Evolutionary conservation across 2,888 invertebrate species (phyloP).

Genomic region (Himalopsyche anomala): DNA sequence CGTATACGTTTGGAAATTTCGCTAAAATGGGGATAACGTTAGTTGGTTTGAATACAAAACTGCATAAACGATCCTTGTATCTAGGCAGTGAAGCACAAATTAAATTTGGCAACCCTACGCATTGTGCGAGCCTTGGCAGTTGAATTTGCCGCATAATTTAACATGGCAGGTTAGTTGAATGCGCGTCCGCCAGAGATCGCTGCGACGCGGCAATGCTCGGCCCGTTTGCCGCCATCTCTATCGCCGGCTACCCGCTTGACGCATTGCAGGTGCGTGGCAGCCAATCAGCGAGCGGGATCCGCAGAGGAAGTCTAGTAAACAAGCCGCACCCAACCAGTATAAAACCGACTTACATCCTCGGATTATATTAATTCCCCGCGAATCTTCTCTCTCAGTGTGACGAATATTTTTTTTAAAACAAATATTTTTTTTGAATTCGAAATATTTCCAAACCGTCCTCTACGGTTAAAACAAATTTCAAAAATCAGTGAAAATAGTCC

Average conservation of each 20-base stretch:
- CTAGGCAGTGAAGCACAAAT: slow-evolving; percentile 1
- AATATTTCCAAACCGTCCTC: not conserved
- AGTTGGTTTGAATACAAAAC: not conserved
- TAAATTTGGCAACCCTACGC: slow-evolving; percentile 29
- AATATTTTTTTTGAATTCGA: slow-evolving; percentile 48
- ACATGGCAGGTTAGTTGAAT: slow-evolving; percentile 48
- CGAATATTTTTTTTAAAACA: slow-evolving; percentile 44
- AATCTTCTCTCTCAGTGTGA: slow-evolving; percentile 71
- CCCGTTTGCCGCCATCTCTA: slow-evolving; percentile 68
- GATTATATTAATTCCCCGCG: slow-evolving; percentile 78
- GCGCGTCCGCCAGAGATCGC: slow-evolving; percentile 69
- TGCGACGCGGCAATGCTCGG: slow-evolving; percentile 67
- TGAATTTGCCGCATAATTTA: slow-evolving; percentile 63
- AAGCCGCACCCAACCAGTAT: slow-evolving; percentile 85
- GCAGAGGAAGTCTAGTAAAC: slow-evolving; percentile 81
- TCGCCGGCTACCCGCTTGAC: slow-evolving; percentile 77
- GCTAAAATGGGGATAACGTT: not conserved
- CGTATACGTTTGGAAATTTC: not conserved
- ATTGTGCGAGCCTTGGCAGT: slow-evolving; percentile 51
- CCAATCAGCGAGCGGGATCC: slow-evolving; percentile 83
- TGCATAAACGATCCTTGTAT: slow-evolving; percentile 19
- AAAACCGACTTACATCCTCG: slow-evolving; percentile 81
- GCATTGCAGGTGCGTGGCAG: slow-evolving; percentile 91
- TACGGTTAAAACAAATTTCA: slow-evolving; percentile 46
- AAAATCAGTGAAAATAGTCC: slow-evolving; percentile 58